Conservation (phyloP, 2,888 invertebrate species). For the Theretra japonica region DNA sequence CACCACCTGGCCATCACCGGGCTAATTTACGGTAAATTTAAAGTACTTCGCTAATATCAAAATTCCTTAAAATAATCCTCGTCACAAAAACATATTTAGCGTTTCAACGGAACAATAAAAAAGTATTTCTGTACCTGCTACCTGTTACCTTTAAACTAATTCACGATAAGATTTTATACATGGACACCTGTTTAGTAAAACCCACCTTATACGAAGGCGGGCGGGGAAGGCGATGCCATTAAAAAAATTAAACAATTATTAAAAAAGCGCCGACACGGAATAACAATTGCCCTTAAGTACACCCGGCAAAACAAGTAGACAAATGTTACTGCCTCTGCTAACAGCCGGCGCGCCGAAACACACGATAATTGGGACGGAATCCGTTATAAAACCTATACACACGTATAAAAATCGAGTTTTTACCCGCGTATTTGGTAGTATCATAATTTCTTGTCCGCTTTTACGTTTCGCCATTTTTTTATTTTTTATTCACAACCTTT, state of each 20-base stretch:
- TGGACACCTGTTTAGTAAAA: background rate
- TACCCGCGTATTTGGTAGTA: conserved; percentile 78
- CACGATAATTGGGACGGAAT: conserved; percentile 61
- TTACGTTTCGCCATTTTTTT: conserved; percentile 50
- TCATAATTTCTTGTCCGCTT: conserved; percentile 79
- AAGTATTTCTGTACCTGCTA: background rate
- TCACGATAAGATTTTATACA: background rate
- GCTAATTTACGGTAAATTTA: too few relatives aligned
- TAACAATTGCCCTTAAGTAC: conserved; percentile 45
- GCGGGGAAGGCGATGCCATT: conserved; percentile 12
- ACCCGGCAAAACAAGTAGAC: conserved; percentile 49
- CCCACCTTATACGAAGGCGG: background rate
- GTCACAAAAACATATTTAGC: background rate
- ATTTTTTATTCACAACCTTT: conserved; percentile 51
- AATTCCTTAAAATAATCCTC: background rate
- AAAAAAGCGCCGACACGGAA: conserved; percentile 40
- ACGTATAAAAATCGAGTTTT: conserved; percentile 66
- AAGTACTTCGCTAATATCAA: background rate
- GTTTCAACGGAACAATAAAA: background rate
- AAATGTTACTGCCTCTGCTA: conserved; percentile 56
- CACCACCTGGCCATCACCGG: too few relatives aligned
- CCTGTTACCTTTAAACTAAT: background rate
- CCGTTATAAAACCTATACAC: conserved; percentile 53
- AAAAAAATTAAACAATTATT: conserved; percentile 40
- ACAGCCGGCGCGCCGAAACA: conserved; percentile 47